Base-by-base conservation (phyloP, 1,140 invertebrate species). In the Cydia strobilella region DNA sequence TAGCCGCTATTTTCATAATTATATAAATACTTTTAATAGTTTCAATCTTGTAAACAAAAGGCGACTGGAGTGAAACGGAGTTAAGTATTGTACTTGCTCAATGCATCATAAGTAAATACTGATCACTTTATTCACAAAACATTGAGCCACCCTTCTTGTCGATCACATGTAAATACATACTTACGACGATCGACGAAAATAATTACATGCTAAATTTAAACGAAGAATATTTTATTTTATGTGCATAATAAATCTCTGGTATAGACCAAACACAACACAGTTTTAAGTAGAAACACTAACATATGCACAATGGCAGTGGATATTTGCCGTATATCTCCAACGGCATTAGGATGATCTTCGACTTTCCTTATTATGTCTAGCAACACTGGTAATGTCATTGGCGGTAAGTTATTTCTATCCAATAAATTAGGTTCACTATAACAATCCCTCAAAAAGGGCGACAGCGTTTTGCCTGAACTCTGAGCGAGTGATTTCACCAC, bases 351-450 rank as follows among this genome's bases (percentile, higher is more conserved):
- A 62, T 86, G 84, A 75, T 94, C 92, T 85, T 96, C 96, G 48
- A 96, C 93, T 87, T 96, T 96, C 48, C 95, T 93, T 1, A 96
- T 90, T 13, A 96, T 86, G 1, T 95, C 94, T 59, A 96, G 94
- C 0, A 96, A 88, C 2, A 94, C 94, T 42, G 94, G 93, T 51
- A 96, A 94, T 15, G 94, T 95, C 76, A 94, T 92, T 0, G 96
- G 96, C 51, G 95, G 85, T 73, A 94, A 92, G 73, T 94, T 94
- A 74, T 95, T 94, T 72, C 93, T 93, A 31, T 94, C 91, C 63
- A 94, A 86, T 13, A 95, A 86, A 27, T 90, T 90, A 1, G 92
- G 93, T 35, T 94, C 93, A 69, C 94, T 94, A 78, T 96, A 96
- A 83, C 96, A 96, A 77, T 95, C 94, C 54, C 91, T 81, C 39